Base-by-base conservation (phyloP, 1,140 invertebrate species). In the Drosophila lini region DNA sequence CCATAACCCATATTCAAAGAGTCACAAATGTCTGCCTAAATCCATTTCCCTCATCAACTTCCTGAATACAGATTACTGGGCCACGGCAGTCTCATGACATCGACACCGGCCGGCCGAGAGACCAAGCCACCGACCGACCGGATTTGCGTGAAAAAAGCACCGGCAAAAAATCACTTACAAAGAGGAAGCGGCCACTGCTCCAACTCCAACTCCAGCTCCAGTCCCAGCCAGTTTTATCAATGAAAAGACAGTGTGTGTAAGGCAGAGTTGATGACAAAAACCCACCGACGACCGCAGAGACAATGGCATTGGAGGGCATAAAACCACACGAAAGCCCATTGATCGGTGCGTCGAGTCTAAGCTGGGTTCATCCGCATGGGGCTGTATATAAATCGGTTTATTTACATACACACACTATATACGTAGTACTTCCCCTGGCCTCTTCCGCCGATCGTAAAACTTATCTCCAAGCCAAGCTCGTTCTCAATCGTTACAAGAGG, bases 221-320 rank as follows among this genome's bases (percentile, higher is more conserved):
- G 10, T 11, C 7, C 42, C 63, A 83, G 70, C 81, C 64, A 85
- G 74, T 85, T 84, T 83, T 84, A 84, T 84, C 78, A 85, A 85
- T 85, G 81, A 86, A 85, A 86, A 86, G 59, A 52, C 81, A 56
- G 56, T 74, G 56, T 63, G 52, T 63, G 25, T 63, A 80, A 83
- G 56, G 61, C 52, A 22, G 1, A 55, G 52, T 67, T 81, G 78
- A 69, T 41, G 59, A 76, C 71, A 61, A 68, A 67, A 68, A 75
- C 62, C 64, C 34, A 55, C 13, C 53, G 41, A 52, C 50, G 28
- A 74, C 76, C 76, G 65, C 76, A 84, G 56, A 78, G 60, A 71
- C 74, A 67, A 81, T 78, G 68, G 41, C 38, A 70, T 58, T 62
- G 74, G 68, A 67, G 59, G 60, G 80, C 77, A 74, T 60, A 82